Conservation (phyloP, 2,113 vertebrate genomes). For the Donacobius atricapilla region DNA sequence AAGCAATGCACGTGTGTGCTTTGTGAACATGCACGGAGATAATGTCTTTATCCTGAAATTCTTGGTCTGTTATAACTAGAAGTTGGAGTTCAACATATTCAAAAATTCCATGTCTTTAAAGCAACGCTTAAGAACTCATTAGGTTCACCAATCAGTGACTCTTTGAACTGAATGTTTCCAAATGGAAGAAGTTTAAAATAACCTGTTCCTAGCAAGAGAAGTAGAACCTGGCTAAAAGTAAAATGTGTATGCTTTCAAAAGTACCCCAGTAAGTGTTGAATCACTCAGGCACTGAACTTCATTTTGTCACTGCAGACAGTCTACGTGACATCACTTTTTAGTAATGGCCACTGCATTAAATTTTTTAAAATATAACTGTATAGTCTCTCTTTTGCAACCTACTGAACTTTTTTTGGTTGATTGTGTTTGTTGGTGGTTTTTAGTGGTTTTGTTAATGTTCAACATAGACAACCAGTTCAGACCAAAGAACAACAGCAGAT, state of each 20-base stretch:
- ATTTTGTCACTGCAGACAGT: neutral
- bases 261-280: neutral
- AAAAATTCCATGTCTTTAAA: neutral
- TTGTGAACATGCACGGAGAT: neutral
- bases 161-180: neutral
- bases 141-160: neutral
- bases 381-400: neutral
- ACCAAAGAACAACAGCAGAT: neutral
- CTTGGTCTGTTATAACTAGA: neutral
- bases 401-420: neutral
- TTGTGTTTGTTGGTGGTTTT: neutral
- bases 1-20: neutral
- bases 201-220: neutral
- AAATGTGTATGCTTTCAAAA: neutral
- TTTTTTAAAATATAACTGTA: neutral
- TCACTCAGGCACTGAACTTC: neutral
- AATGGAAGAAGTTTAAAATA: neutral
- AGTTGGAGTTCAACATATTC: neutral
- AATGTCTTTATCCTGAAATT: neutral
- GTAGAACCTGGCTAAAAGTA: neutral
- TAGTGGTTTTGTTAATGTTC: neutral
- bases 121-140: neutral
- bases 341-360: neutral
- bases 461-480: neutral
- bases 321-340: neutral